Conservation (phyloP, 2,888 invertebrate species). For the Toxonevra muliebris region DNA sequence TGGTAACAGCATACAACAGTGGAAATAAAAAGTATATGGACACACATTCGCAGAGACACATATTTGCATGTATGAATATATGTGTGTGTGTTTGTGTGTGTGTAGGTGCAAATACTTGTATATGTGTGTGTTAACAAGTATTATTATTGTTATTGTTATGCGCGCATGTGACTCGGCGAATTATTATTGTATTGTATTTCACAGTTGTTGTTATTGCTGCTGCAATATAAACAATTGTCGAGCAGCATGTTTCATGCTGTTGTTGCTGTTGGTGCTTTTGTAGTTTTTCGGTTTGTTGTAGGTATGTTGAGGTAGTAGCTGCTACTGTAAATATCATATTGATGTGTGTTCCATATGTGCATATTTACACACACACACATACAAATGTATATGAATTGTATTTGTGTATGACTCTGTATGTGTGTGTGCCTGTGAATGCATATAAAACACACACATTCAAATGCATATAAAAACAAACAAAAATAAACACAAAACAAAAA, state of each 20-base stretch:
- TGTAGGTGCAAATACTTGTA: neutral
- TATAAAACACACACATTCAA: neutral
- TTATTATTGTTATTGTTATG: constrained; percentile 14
- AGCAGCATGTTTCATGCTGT: neutral
- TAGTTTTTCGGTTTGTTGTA: neutral
- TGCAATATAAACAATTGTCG: constrained; percentile 8
- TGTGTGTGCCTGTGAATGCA: constrained; percentile 30
- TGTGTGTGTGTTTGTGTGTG: constrained; percentile 2
- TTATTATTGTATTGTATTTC: constrained; percentile 33
- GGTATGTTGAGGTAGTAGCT: neutral
- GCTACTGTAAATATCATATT: neutral
- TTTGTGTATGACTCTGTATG: constrained; percentile 5
- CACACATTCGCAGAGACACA: no score
- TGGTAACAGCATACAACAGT: neutral
- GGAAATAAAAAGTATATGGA: no score
- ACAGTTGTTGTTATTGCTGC: constrained; percentile 14
- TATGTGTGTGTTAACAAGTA: constrained; percentile 5
- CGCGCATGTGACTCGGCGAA: constrained; percentile 24
- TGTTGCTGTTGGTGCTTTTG: neutral
- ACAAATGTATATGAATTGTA: neutral
- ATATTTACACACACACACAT: neutral
- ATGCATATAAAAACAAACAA: no score
- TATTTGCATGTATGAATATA: neutral
- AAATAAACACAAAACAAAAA: no score
- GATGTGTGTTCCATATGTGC: neutral